Percentiles rank a stretch among this genome's conserved stretches.
Evolutionary conservation across 2,888 invertebrate species (phyloP).

Genomic region (Operophtera brumata): DNA sequence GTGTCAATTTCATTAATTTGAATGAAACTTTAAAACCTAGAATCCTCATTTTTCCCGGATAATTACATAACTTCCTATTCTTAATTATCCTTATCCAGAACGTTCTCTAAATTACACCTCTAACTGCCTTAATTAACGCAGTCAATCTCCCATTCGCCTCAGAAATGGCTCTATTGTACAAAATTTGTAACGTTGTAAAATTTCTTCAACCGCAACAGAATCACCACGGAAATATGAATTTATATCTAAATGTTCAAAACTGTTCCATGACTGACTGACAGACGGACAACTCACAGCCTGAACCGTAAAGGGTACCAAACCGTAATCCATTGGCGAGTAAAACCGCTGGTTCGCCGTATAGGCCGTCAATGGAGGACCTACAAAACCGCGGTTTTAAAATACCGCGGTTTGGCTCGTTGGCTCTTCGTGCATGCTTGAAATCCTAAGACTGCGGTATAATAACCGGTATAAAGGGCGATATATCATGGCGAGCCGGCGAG

Average conservation of each 20-base stretch:
- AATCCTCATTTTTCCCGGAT: no score
- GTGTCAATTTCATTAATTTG: no score
- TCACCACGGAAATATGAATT: constrained; percentile 61
- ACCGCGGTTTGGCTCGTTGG: no score
- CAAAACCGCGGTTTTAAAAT: no score
- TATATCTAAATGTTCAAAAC: constrained; percentile 33
- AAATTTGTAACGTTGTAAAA: constrained; percentile 74
- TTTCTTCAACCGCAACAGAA: constrained; percentile 62
- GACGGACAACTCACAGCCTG: background rate
- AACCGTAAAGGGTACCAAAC: background rate
- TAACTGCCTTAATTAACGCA: constrained; percentile 65
- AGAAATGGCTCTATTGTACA: constrained; percentile 70
- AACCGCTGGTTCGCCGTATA: no score
- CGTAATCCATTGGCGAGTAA: no score
- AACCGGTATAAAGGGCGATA: no score
- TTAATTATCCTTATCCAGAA: constrained; percentile 38
- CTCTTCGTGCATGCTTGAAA: no score
- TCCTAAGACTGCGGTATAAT: no score
- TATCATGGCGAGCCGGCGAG: no score
- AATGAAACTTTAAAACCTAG: no score
- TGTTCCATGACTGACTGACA: background rate
- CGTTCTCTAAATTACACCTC: constrained; percentile 47
- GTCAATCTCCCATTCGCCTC: constrained; percentile 68
- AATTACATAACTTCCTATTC: constrained; percentile 27
- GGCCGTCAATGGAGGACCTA: no score